Evolutionary conservation across 2,888 invertebrate species (phyloP).

Genomic region (Augochlorella aurata): DNA sequence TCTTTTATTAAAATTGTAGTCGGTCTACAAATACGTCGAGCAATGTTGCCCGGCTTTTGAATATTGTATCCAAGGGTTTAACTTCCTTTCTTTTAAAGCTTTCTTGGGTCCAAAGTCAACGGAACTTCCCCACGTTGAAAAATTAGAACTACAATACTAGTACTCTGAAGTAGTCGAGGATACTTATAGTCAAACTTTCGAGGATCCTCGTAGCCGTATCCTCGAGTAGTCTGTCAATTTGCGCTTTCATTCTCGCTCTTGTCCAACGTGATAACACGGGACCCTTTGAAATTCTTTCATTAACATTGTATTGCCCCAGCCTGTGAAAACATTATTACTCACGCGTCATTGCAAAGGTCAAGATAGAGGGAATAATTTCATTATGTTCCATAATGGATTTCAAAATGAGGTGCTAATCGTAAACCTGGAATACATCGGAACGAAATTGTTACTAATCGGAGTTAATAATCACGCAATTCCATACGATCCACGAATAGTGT

Average conservation of each 20-base stretch:
- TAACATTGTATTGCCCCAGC: background rate
- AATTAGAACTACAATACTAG: background rate
- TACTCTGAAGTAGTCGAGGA: conserved; percentile 5
- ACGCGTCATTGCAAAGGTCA: background rate
- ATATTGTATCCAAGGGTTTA: background rate
- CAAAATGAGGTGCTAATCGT: background rate
- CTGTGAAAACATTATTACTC: background rate
- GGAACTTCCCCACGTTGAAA: background rate
- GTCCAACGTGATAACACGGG: background rate
- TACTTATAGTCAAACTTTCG: background rate
- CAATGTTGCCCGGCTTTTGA: too few relatives aligned
- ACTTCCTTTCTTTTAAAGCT: background rate
- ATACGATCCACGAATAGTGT: background rate
- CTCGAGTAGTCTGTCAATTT: conserved; percentile 15
- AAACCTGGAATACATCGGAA: background rate
- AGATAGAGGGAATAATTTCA: background rate
- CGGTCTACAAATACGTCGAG: too few relatives aligned
- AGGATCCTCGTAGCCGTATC: background rate
- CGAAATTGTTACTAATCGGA: background rate
- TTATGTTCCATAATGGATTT: background rate
- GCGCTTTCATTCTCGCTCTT: background rate
- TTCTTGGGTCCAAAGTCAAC: background rate
- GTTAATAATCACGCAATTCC: background rate
- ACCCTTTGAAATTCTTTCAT: background rate
- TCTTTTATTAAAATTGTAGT: too few relatives aligned